Evolutionary conservation across 2,888 invertebrate genomes (phyloP).

Genomic region (Chorisops tibialis): DNA sequence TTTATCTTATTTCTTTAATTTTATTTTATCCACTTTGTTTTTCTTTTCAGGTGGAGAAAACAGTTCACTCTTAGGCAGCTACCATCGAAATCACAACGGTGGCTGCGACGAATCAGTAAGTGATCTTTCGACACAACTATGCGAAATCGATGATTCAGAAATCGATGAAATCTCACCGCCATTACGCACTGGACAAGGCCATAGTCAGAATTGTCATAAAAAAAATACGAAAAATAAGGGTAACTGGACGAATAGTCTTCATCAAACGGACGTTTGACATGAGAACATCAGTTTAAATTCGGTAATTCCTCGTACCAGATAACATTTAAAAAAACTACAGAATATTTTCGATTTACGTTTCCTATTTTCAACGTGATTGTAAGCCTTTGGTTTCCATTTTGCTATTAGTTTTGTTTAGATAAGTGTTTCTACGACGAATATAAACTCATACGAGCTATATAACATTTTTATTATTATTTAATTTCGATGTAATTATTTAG

Average conservation of each 20-base stretch:
- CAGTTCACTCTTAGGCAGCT: slow-evolving; percentile 49
- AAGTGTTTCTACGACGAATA: not conserved
- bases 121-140: not conserved
- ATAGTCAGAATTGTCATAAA: slow-evolving; percentile 8
- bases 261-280: slow-evolving; percentile 40
- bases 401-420: not conserved
- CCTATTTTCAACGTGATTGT: not conserved
- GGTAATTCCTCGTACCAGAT: slow-evolving; percentile 6
- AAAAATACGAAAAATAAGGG: slow-evolving; percentile 24
- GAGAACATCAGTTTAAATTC: slow-evolving; percentile 4
- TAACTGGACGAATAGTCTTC: slow-evolving; percentile 39
- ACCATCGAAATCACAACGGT: slow-evolving; percentile 52
- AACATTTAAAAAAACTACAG: not conserved
- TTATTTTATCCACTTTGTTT: too few relatives aligned
- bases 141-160: slow-evolving; percentile 62
- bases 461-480: not conserved
- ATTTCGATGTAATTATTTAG: not conserved
- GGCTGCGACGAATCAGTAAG: slow-evolving; percentile 86
- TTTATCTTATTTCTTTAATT: too few relatives aligned
- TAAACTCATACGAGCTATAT: too few relatives aligned
- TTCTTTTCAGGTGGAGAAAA: slow-evolving; percentile 23
- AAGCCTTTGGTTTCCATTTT: not conserved
- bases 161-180: slow-evolving; percentile 54
- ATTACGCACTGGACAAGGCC: slow-evolving; percentile 1
- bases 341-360: not conserved